Conservation (phyloP, 1,140 invertebrate species). For the Maniola jurtina region DNA sequence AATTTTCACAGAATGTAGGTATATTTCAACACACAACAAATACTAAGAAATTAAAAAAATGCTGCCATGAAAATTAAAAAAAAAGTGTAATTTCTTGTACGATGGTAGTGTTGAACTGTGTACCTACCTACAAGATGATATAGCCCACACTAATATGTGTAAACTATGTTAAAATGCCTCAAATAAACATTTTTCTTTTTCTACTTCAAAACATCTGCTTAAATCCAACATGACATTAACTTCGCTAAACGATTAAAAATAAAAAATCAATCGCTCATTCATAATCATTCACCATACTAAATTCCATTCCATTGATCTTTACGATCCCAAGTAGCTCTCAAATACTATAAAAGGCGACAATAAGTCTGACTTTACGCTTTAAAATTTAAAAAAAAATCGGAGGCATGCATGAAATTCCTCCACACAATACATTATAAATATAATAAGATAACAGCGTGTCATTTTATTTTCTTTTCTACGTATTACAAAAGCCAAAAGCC, state of each 20-base stretch:
- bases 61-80: too few species aligned
- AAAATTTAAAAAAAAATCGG: constrained; percentile 35
- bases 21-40: too few species aligned
- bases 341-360: constrained; percentile 41
- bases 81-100: too few species aligned
- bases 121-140: too few species aligned
- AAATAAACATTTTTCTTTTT: background rate
- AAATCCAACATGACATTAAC: constrained; percentile 29
- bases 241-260: constrained; percentile 43
- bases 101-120: too few species aligned
- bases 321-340: constrained; percentile 46
- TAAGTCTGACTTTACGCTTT: constrained; percentile 41
- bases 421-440: constrained; percentile 55
- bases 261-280: constrained; percentile 34
- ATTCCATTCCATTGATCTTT: constrained; percentile 46
- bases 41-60: too few species aligned
- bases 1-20: too few species aligned
- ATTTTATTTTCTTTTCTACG: constrained; percentile 32
- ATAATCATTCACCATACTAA: constrained; percentile 55
- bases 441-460: constrained; percentile 59
- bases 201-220: constrained; percentile 15
- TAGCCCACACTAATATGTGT: too few species aligned
- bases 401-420: constrained; percentile 65
- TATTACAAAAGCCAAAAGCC: constrained; percentile 9
- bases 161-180: too few species aligned